Conservation (phyloP, 2,888 invertebrate genomes). For the Machimus atricapillus region DNA sequence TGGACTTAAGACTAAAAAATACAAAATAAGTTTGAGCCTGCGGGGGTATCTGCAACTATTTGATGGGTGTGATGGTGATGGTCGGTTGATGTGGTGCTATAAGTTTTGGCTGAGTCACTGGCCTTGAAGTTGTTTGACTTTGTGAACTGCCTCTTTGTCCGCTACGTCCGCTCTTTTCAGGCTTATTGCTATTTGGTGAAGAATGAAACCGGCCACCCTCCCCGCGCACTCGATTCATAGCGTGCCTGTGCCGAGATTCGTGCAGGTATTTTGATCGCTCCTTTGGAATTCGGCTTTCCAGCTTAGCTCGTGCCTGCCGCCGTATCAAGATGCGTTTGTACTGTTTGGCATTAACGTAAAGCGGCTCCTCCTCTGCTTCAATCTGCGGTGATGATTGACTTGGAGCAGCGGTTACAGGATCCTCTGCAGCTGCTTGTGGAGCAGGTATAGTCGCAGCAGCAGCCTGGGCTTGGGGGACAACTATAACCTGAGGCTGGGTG, state of each 20-base stretch:
- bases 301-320: slow-evolving; percentile 90
- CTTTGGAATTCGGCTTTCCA: slow-evolving; percentile 97
- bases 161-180: slow-evolving; percentile 43
- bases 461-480: slow-evolving; percentile 51
- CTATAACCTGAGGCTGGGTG: slow-evolving; percentile 51
- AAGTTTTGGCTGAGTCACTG: slow-evolving; percentile 56
- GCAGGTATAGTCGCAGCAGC: slow-evolving; percentile 52
- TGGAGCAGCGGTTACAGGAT: slow-evolving; percentile 8
- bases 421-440: slow-evolving; percentile 4
- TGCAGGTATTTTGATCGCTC: slow-evolving; percentile 98
- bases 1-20: slow-evolving; percentile 19
- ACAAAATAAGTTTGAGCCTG: background rate
- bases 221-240: slow-evolving; percentile 95
- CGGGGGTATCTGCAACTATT: slow-evolving; percentile 49
- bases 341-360: slow-evolving; percentile 98
- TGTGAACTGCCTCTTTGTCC: slow-evolving; percentile 13
- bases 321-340: slow-evolving; percentile 95
- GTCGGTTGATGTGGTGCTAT: slow-evolving; percentile 61
- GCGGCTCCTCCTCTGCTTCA: slow-evolving; percentile 84
- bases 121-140: slow-evolving; percentile 43
- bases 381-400: slow-evolving; percentile 49
- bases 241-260: slow-evolving; percentile 95
- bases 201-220: slow-evolving; percentile 96
- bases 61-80: slow-evolving; percentile 61
- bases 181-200: slow-evolving; percentile 63